Base-by-base conservation (phyloP, 2,113 vertebrate genomes). In the Calypte anna region DNA sequence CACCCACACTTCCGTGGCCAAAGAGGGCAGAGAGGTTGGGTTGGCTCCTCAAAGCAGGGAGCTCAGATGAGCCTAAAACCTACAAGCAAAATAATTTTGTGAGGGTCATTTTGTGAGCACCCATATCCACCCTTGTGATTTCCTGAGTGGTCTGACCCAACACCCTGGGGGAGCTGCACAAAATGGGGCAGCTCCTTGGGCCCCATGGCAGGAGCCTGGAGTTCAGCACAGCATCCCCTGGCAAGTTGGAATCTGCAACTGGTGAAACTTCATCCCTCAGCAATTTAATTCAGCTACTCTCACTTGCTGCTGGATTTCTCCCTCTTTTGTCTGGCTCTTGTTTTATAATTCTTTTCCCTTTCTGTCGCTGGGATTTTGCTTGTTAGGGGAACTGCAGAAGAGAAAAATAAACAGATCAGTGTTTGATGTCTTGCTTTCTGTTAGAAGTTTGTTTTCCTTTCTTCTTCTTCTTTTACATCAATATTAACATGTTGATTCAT, bases 401-500 rank as follows among this genome's bases (percentile, higher is more conserved):
- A 57, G 82, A 62, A 94, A 90, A 91, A 89, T 54, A 96, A 95
- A 94, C 90, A 91, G 82, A 95, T 85, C 80, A n/a, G 73, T 90
- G 80, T 96, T 91, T 95, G 88, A 94, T 93, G 92, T 90, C 72
- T 48, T 12, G 31, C 66, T 91, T 78, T 92, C 91, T 68, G 75
- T 93, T 25, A 83, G 85, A 96, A 96, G 82, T 93, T 96, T 94
- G 79, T 90, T 94, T 94, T 87, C 61, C 85, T 95, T 95, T 95
- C 94, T 94, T 96, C 89, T 94, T 96, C 89, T 78, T 93, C 82
- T 40, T 43, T 96, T 83, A 90, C 93, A 91, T 94, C 94, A 96
- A 94, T 96, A 94, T 93, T 93, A 95, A 95, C 59, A 43, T 73
- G 84, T 92, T 94, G 94, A 94, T 96, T 90, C 88, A 38, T 85